These are phyloP conservation scores for Marasmarcha lunaedactyla DNA, from an alignment of 2,888 invertebrate genomes.

Conservation along the genomic window DNA sequence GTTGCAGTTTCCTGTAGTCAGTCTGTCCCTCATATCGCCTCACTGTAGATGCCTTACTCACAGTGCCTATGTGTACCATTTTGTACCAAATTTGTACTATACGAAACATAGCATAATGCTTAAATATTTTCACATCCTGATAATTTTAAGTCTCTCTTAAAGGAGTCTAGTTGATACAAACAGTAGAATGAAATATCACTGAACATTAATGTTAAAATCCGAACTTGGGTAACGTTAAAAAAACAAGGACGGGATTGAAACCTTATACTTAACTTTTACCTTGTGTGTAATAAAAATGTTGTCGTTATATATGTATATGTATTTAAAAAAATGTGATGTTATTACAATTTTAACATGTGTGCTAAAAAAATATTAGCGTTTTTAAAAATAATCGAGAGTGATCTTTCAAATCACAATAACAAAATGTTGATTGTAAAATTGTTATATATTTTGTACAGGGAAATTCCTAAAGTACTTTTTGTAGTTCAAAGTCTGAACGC, in stretches of 20 bases:
- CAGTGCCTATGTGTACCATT: conserved; percentile 78
- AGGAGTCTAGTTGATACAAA: conserved; percentile 1
- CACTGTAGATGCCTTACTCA: conserved; percentile 89
- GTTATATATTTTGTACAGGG: conserved; percentile 67
- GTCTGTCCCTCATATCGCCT: conserved; percentile 61
- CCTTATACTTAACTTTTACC: neutral
- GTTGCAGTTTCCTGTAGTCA: neutral
- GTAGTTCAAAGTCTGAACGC: conserved; percentile 66
- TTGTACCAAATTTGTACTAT: conserved; percentile 60
- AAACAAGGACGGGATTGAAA: too few relatives aligned
- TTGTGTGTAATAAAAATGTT: neutral
- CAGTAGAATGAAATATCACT: conserved; percentile 21
- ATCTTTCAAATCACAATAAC: conserved; percentile 66
- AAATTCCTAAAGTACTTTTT: conserved; percentile 39
- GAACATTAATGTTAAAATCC: neutral
- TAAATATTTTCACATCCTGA: conserved; percentile 50
- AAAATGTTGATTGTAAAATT: conserved; percentile 45
- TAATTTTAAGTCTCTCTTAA: conserved; percentile 22
- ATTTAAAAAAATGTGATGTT: neutral
- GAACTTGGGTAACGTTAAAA: neutral
- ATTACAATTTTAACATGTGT: conserved; percentile 3
- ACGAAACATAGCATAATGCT: conserved; percentile 46
- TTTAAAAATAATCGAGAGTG: conserved; percentile 11
- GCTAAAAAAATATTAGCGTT: too few relatives aligned
- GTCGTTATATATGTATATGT: neutral